Base-by-base conservation (phyloP, 2,797 vertebrate species). In the Bovichtus variegatus region DNA sequence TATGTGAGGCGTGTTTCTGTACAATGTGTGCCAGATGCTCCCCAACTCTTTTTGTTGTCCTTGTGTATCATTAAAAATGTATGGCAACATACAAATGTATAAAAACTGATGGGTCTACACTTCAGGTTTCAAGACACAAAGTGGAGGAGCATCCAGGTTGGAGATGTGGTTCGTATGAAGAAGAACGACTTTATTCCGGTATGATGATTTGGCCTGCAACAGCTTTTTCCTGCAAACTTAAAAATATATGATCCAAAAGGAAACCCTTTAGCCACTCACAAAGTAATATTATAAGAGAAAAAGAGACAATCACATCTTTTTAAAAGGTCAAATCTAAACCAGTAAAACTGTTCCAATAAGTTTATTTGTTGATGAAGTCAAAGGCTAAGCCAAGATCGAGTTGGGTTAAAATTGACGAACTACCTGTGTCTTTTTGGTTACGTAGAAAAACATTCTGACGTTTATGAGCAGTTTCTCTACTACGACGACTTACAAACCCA, bases 121-220 rank as follows among this genome's bases (percentile, higher is more conserved):
- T 62, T 55, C 80, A 96, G 96, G 61, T 96, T 96, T 90, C 87
- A 90, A 60, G 81, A 92, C 36, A 57, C 88, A 1, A 95, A 93
- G 73, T 96, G 96, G 96, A 94, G 80, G 86, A 6, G 94, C n/a
- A 74, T 96, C 18, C 66, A 95, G 65, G 96, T 96, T 8, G 96
- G 96, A 62, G 96, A 96, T 34, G 93, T 96, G 38, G 91, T 96
- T 57, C 93, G 95, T 9, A 67, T 96, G 38, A 95, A 89, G 88
- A 96, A 94, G 80, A 94, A 96, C 15, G 94, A 95, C 71, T 96
- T 96, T 25, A 89, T 96, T 72, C 96, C 96, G 38, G 96, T 96
- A 92, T 27, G 88, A 65, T 40, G 18, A 16, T 23, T 67, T 1
- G 18, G 3, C 34, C 31, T 19, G 16, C 2, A 9, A n/a, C 12